Evolutionary conservation across 2,797 vertebrate genomes (phyloP), one percentile per base, ranked within the genome.

Genomic region (Pitangus sulphuratus): DNA sequence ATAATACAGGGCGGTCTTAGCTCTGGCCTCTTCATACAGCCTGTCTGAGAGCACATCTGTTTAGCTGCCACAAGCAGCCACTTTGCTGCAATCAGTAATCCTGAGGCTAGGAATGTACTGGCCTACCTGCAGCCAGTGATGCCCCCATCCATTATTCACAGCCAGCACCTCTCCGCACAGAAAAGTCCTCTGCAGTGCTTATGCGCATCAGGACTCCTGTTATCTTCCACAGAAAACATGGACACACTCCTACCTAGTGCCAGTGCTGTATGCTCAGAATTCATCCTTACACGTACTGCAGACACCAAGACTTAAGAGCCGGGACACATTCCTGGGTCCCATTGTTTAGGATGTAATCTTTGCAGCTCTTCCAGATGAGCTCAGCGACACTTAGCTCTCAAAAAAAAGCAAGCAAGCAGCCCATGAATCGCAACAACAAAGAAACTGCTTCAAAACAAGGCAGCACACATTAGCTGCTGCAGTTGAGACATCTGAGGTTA

Each of bases 201-300:
- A 7, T 20, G 21, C 12, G 8, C 24, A 15, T 24, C 3, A 0
- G 12, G 14, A 17, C 5, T 78, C 33, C 22, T 4, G 3, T 53
- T 16, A 22, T 12, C 28, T 70, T 26, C 37, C 57, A 51, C 68
- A 42, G 42, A 71, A 33, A 64, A 48, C 0, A 1, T 4, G 47
- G 39, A 37, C 8, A 15, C 0, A 0, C 5, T 50, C 42, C n/a
- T 90, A 47, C 68, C 51, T 58, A 11, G 7, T 1, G 3, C 5
- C 64, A 0, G 9, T 25, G 39, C 10, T 7, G 0, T 13, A 31
- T 8, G 1, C 15, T 44, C 40, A 37, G 35, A 68, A 68, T 44
- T 83, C 53, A 48, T 37, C 40, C 33, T 62, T 28, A 15, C 8
- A 15, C 0, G 0, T 39, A 14, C 24, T 17, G 26, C 24, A 35